Conservation (phyloP, 2,113 vertebrate genomes). For the Ceuthmochares aereus region DNA sequence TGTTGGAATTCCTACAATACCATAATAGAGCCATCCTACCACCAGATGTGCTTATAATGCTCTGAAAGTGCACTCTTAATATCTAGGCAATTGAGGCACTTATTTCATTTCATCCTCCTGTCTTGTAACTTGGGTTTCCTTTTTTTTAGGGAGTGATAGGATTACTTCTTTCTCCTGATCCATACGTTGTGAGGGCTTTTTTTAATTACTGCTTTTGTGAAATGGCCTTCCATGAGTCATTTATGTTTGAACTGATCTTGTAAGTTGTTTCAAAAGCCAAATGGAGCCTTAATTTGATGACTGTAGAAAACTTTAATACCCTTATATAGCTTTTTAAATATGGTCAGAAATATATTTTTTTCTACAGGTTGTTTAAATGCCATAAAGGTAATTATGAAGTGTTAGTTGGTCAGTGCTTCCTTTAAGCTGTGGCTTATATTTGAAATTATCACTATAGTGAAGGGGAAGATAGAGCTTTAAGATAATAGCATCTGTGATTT, state of each 20-base stretch:
- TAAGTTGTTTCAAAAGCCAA: constrained; percentile 45
- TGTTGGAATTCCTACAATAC: constrained; percentile 37
- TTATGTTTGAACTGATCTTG: constrained; percentile 47
- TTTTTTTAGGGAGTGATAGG: background rate
- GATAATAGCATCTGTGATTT: background rate
- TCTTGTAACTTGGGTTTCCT: constrained; percentile 17
- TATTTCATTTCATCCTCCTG: constrained; percentile 44
- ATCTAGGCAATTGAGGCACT: constrained; percentile 26
- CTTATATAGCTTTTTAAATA: constrained; percentile 27
- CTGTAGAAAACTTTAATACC: constrained; percentile 39
- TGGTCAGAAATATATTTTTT: background rate
- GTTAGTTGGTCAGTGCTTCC: constrained; percentile 28
- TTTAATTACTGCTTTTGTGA: constrained; percentile 2
- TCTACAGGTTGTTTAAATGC: constrained; percentile 36
- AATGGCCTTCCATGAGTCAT: constrained; percentile 27
- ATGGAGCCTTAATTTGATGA: constrained; percentile 41
- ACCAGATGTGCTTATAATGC: constrained; percentile 25
- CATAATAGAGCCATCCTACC: constrained; percentile 40
- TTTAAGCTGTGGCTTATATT: constrained; percentile 3
- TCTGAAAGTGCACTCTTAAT: constrained; percentile 30
- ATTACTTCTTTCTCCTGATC: constrained; percentile 8
- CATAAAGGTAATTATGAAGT: constrained; percentile 62
- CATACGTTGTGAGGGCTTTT: background rate
- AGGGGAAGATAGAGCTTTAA: constrained; percentile 13
- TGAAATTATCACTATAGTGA: constrained; percentile 47